A percentile compares a stretch with the other conserved stretches of the same genome.
Evolutionary conservation across 2,888 invertebrate species (phyloP).

Genomic region (Epinotia ramella): DNA sequence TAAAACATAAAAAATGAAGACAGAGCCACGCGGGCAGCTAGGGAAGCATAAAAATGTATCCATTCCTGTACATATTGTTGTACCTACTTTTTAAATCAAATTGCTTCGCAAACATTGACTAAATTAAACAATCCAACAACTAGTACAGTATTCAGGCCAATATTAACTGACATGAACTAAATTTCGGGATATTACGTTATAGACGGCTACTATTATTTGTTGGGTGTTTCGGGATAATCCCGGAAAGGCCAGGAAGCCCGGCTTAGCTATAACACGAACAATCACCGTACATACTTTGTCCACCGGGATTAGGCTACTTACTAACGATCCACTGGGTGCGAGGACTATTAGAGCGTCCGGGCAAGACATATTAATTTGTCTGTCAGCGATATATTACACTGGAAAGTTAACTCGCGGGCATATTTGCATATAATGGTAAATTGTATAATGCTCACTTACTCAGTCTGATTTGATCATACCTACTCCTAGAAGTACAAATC

Average conservation of each 20-base stretch:
- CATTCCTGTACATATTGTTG: too few relatives aligned
- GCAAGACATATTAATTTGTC: not conserved
- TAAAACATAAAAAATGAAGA: not conserved
- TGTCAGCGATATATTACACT: not conserved
- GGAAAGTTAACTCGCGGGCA: too few relatives aligned
- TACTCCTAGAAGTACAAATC: too few relatives aligned
- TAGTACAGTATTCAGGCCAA: not conserved
- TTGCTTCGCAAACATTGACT: not conserved
- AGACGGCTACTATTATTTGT: slow-evolving; percentile 21
- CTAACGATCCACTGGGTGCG: slow-evolving; percentile 5
- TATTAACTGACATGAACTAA: slow-evolving; percentile 11
- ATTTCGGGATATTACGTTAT: slow-evolving; percentile 23
- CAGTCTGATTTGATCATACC: too few relatives aligned
- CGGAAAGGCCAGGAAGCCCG: slow-evolving; percentile 14
- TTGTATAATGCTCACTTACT: too few relatives aligned
- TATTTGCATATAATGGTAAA: too few relatives aligned
- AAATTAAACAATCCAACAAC: not conserved
- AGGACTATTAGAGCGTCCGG: not conserved
- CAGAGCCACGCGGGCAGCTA: too few relatives aligned
- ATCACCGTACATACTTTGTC: slow-evolving; percentile 23
- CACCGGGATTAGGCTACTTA: slow-evolving; percentile 15
- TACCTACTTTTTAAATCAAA: too few relatives aligned
- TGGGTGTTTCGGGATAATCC: slow-evolving; percentile 29
- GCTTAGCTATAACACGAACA: slow-evolving; percentile 19
- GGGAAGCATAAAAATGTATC: too few relatives aligned